phyloP scores from a whole-genome alignment of 2,888 invertebrate genomes.

The Drosophila pegasa region DNA sequence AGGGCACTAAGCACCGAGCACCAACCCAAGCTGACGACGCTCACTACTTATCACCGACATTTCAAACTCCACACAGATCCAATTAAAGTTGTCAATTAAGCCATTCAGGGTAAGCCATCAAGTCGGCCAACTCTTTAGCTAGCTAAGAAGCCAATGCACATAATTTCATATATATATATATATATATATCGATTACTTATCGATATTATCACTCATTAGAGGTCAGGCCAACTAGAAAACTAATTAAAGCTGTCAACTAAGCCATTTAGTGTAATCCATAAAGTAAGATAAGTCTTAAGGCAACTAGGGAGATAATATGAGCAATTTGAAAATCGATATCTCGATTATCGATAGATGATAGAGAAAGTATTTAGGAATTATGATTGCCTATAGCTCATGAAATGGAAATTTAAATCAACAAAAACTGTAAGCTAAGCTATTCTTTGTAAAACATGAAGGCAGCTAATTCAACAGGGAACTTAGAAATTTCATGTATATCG shows the following conservation, averaged over 20 bases:
- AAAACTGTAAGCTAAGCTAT: no score
- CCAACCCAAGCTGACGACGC: background rate
- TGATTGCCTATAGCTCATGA: no score
- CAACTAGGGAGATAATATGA: background rate
- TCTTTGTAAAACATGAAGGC: no score
- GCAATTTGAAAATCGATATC: no score
- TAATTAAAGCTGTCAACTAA: background rate
- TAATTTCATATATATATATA: no score
- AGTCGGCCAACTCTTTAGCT: no score
- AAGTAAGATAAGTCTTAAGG: background rate
- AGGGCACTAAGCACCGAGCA: background rate
- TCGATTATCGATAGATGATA: background rate
- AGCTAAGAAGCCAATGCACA: background rate
- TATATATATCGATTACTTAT: background rate
- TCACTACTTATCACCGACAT: background rate
- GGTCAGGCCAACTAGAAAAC: no score
- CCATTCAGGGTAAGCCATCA: background rate
- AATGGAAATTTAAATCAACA: no score
- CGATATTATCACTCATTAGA: no score
- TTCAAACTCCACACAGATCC: background rate
- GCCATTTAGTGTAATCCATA: background rate
- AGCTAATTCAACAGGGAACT: no score
- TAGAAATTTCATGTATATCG: no score
- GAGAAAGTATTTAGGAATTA: no score
- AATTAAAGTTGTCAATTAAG: conserved; percentile 20